Evolutionary conservation across 1,140 invertebrate genomes (phyloP), one percentile per base, ranked within the genome.

Genomic region (Sminthurides bifidus): DNA sequence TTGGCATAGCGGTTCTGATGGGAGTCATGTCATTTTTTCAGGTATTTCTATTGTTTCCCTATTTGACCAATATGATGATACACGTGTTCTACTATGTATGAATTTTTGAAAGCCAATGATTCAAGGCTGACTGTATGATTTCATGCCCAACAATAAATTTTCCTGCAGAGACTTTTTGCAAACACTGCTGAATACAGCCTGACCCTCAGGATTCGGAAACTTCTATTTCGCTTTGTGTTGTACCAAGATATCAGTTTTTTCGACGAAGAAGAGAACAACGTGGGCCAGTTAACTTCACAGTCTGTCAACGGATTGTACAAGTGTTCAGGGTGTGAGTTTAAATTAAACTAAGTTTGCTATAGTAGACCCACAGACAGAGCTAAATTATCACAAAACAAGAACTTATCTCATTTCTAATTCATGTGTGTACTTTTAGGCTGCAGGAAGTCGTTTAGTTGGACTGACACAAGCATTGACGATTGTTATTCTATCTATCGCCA

Each of bases 371-470:
- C n/a, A n/a, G n/a, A n/a, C n/a, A n/a, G n/a, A n/a, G n/a, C n/a
- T n/a, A n/a, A n/a, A n/a, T n/a, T n/a, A n/a, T n/a, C n/a, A n/a
- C n/a, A n/a, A n/a, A n/a, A n/a, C n/a, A n/a, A n/a, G n/a, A n/a
- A n/a, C n/a, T n/a, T n/a, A n/a, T n/a, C n/a, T n/a, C n/a, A n/a
- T n/a, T n/a, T n/a, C n/a, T n/a, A n/a, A n/a, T 21, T 43, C 21
- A 17, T 21, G 43, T 43, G 44, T 37, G 5, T 24, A 14, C 38
- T 81, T 83, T n/a, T 48, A 84, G 83, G 84, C 83, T 1, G 83
- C 82, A 10, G 84, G 85, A 21, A 76, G 81, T 65, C 73, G 83
- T 53, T 75, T 86, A 23, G 83, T 83, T 1, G 79, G 78, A 19
- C 71, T 85, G 10, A 64, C 85, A 1, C 80, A 85, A 67, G 78